Evolutionary conservation across 1,140 invertebrate species (phyloP), one percentile per base, ranked within the genome.

Genomic region (Anastrepha obliqua): DNA sequence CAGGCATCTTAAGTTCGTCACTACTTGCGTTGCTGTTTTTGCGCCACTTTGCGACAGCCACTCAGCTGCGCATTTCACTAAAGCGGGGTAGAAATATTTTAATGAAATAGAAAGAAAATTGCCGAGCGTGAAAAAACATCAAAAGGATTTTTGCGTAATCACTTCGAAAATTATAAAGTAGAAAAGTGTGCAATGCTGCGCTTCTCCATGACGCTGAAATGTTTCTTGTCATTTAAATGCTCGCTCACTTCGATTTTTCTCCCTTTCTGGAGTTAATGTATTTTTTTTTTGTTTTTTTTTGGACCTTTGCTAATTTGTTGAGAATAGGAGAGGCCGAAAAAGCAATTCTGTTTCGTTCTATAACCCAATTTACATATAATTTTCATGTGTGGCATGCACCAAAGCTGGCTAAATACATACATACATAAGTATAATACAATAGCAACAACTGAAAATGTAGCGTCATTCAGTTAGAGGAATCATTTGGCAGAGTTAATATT

Each of bases 91-190:
- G 20, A 55, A 55, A 55, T 7, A 55, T 81, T 81, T 81, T 81
- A 81, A 81, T 44, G 39, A 74, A 74, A 74, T 74, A 74, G 44
- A 74, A 74, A 58, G 47, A 58, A 81, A 81, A 81, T 55, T 81
- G 44, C 17, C 47, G n/a, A 81, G 74, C 74, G 74, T 81, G 44
- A 81, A 81, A 81, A 55, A 81, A 81, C 74, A 81, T 81, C 74
- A 81, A 81, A 81, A 51, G 74, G 47, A 81, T 81, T 81, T 81
- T 81, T 81, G 74, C 9, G 17, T 81, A 81, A 81, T 81, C 74
- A 81, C 74, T 55, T 81, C 74, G 29, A 55, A 81, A 81, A 81
- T 55, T 81, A 55, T 81, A 81, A 55, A 81, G 74, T 81, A 55
- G 74, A 13, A 81, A 81, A 81, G 74, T 81, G 74, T 81, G 74